A percentile compares a stretch with the other conserved stretches of the same genome.
phyloP scores from a whole-genome alignment of 2,797 vertebrate species.

The Cynodonichthys magdalenae region DNA sequence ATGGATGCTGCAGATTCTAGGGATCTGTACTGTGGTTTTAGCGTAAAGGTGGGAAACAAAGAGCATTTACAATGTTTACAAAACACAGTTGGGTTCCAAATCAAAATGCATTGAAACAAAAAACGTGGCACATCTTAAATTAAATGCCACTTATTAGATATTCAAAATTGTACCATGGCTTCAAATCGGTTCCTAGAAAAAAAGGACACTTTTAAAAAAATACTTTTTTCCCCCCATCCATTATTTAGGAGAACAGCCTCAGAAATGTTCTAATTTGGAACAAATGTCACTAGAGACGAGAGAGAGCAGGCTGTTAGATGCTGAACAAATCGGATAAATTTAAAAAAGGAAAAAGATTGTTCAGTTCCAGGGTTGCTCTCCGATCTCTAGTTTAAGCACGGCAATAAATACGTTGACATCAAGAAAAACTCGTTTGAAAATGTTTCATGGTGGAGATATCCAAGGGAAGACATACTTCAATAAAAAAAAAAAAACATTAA shows the following conservation, averaged over 20 bases:
- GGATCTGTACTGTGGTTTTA: slow-evolving; percentile 68
- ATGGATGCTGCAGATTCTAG: slow-evolving; percentile 72
- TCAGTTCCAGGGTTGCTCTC: slow-evolving; percentile 34
- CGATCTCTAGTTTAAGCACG: slow-evolving; percentile 55
- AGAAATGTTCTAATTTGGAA: slow-evolving; percentile 72
- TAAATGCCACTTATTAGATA: slow-evolving; percentile 80
- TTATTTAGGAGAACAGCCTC: slow-evolving; percentile 49
- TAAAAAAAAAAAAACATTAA: slow-evolving; percentile 36
- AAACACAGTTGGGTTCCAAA: slow-evolving; percentile 74
- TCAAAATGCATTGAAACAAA: slow-evolving; percentile 76
- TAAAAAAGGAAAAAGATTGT: slow-evolving; percentile 14
- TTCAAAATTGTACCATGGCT: slow-evolving; percentile 79
- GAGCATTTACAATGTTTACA: slow-evolving; percentile 56
- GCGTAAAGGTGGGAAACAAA: slow-evolving; percentile 63
- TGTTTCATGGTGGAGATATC: slow-evolving; percentile 51
- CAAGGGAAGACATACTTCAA: slow-evolving; percentile 67
- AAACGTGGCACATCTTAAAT: slow-evolving; percentile 82
- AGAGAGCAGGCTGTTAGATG: slow-evolving; percentile 40
- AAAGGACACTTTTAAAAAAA: slow-evolving; percentile 85
- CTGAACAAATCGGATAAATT: slow-evolving; percentile 1
- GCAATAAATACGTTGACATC: slow-evolving; percentile 78
- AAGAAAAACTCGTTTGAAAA: slow-evolving; percentile 51
- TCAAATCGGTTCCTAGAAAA: slow-evolving; percentile 82
- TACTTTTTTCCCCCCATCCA: slow-evolving; percentile 50
- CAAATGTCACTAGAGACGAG: slow-evolving; percentile 57